Conservation (phyloP, 1,140 invertebrate genomes). For the Goniozus legneri region DNA sequence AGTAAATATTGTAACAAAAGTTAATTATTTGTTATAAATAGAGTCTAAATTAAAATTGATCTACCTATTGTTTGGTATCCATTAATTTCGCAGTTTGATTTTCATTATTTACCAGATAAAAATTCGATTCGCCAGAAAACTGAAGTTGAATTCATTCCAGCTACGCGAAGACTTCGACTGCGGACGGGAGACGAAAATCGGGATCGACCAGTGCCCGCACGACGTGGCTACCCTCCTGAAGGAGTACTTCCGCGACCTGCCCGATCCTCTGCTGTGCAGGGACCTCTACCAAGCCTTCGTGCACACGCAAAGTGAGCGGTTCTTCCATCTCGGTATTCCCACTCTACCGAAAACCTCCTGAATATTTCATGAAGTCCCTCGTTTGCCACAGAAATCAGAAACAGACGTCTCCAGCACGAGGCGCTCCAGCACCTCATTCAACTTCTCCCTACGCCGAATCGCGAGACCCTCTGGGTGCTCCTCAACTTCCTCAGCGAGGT, state of each 20-base stretch:
- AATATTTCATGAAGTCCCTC: too few species aligned
- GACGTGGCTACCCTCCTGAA: conserved; percentile 91
- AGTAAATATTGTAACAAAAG: too few species aligned
- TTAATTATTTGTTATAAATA: too few species aligned
- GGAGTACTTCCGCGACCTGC: conserved; percentile 89
- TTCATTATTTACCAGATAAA: too few species aligned
- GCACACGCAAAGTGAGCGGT: conserved; percentile 80
- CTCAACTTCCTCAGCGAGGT: conserved; percentile 79
- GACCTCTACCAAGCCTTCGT: conserved; percentile 87
- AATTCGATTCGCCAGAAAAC: too few species aligned
- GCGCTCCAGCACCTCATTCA: conserved; percentile 80
- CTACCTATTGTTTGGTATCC: too few species aligned
- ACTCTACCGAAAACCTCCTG: not conserved
- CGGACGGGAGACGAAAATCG: conserved; percentile 73
- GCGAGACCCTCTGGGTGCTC: conserved; percentile 82
- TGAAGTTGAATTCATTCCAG: too few species aligned
- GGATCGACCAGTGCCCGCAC: conserved; percentile 80
- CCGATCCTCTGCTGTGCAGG: conserved; percentile 85
- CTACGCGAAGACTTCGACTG: conserved; percentile 87
- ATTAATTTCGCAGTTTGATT: too few species aligned
- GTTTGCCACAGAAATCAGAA: conserved; percentile 67
- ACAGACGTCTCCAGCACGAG: conserved; percentile 75
- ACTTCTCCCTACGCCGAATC: conserved; percentile 78
- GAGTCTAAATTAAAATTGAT: too few species aligned
- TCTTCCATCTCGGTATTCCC: not conserved